Percentiles rank a stretch among this genome's conserved stretches.
Conservation (phyloP, 2,888 invertebrate species). For the Horisme vitalbata region DNA sequence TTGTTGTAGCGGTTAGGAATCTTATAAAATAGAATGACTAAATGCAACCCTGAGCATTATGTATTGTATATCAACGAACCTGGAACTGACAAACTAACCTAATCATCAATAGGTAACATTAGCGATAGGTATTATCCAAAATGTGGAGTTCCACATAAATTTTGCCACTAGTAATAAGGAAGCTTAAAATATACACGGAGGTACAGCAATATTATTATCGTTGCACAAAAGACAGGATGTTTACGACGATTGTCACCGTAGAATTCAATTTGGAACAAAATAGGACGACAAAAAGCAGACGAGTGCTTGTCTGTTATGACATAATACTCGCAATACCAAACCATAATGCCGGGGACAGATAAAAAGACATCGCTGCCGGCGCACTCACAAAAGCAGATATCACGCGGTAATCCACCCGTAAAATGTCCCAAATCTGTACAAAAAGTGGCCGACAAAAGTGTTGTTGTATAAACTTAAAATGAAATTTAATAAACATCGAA, state of each 20-base stretch:
- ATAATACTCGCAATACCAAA: conserved; percentile 79
- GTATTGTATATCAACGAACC: too few species aligned
- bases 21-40: conserved; percentile 4
- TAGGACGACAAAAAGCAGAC: conserved; percentile 63
- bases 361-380: conserved; percentile 75
- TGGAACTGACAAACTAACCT: too few species aligned
- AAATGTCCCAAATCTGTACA: conserved; percentile 80
- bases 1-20: conserved; percentile 16
- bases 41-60: not conserved
- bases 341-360: conserved; percentile 66
- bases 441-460: conserved; percentile 80
- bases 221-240: conserved; percentile 73
- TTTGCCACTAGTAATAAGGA: not conserved
- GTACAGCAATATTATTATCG: conserved; percentile 44
- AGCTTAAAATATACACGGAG: not conserved
- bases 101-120: too few species aligned
- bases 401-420: conserved; percentile 77
- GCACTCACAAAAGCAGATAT: conserved; percentile 65
- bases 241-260: conserved; percentile 73
- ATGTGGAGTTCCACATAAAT: too few species aligned
- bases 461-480: conserved; percentile 82
- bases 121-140: too few species aligned
- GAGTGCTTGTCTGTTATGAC: conserved; percentile 79
- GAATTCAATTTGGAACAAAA: conserved; percentile 76
- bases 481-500: conserved; percentile 81